Evolutionary conservation across 1,140 invertebrate species (phyloP), one percentile per base, ranked within the genome.

Genomic region (Alviniconcha marisindica): DNA sequence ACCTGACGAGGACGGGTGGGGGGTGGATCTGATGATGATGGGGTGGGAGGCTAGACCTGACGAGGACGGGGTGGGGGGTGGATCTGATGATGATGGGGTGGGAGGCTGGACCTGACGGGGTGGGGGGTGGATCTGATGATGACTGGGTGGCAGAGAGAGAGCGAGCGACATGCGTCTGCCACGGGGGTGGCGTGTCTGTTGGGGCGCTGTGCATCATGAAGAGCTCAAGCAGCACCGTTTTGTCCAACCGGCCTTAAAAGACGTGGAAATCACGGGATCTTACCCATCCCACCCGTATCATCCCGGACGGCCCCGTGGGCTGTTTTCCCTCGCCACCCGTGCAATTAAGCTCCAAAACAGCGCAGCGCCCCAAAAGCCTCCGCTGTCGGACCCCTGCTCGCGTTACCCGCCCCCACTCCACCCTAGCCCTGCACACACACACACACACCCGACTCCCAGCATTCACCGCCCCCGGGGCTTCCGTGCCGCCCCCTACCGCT

Each of bases 321-420:
- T 66, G 5, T 66, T 66, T 66, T 66, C 33, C 63, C 63, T 66
- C 63, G 74, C 74, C 74, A 51, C 74, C 74, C 74, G 42, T 15
- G 40, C 38, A 77, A 77, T 77, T 77, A 51, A 33, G 40, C 42
- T 4, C 74, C 42, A 77, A 77, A 77, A 77, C 74, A n/a, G 42
- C 74, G 15, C 42, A 4, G 74, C 28, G n/a, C 63, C 5, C 28
- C n/a, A 66, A 48, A 33, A 60, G 24, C 33, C 42, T 56, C 21
- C 7, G 40, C 60, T 66, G 21, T 3, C 78, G 2, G 60, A 33
- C 42, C 69, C 66, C 36, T 48, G 66, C 44, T 82, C 80, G 66
- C 69, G 69, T 71, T 71, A 71, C 69, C 33, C 38, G 69, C 10
- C 69, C 36, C 80, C 79, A 60, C 36, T 36, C n/a, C 15, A 60